These are phyloP conservation scores for Habrosyne pyritoides DNA, from an alignment of 2,888 invertebrate genomes.

Conservation along the genomic window DNA sequence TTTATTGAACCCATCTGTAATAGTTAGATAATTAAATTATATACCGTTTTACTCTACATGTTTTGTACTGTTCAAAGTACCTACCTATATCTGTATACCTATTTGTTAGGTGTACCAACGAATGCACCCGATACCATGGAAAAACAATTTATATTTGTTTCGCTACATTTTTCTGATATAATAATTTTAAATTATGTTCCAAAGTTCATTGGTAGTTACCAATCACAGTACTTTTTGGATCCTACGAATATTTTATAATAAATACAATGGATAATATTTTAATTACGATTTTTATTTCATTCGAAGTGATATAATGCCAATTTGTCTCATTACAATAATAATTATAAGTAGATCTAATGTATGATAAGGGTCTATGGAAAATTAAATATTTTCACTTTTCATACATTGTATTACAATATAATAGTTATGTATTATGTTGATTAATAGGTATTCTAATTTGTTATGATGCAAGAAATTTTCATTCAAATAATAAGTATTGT, in stretches of 20 bases:
- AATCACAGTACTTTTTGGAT: conserved; percentile 76
- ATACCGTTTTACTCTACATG: conserved; percentile 75
- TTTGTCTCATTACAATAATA: conserved; percentile 17
- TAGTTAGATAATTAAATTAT: conserved; percentile 79
- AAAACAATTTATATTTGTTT: conserved; percentile 18
- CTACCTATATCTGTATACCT: conserved; percentile 75
- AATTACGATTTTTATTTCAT: conserved; percentile 40
- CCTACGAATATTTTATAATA: conserved; percentile 59
- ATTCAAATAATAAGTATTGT: conserved; percentile 9
- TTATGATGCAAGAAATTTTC: conserved; percentile 30
- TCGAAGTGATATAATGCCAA: conserved; percentile 41
- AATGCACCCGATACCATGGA: conserved; percentile 67
- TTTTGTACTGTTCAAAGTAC: conserved; percentile 82
- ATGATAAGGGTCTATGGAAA: conserved; percentile 13
- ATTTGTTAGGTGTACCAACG: conserved; percentile 70
- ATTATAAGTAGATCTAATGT: conserved; percentile 22
- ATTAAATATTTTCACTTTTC: conserved; percentile 12
- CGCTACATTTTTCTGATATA: conserved; percentile 38
- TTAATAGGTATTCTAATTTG: conserved; percentile 25
- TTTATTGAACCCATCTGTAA: conserved; percentile 82
- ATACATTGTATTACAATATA: conserved; percentile 8
- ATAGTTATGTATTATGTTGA: conserved; percentile 22
- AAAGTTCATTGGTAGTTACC: conserved; percentile 66
- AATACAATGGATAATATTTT: conserved; percentile 53
- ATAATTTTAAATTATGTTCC: conserved; percentile 56